Evolutionary conservation across 2,113 vertebrate species (phyloP).

Genomic region (Ploceus nigricollis): DNA sequence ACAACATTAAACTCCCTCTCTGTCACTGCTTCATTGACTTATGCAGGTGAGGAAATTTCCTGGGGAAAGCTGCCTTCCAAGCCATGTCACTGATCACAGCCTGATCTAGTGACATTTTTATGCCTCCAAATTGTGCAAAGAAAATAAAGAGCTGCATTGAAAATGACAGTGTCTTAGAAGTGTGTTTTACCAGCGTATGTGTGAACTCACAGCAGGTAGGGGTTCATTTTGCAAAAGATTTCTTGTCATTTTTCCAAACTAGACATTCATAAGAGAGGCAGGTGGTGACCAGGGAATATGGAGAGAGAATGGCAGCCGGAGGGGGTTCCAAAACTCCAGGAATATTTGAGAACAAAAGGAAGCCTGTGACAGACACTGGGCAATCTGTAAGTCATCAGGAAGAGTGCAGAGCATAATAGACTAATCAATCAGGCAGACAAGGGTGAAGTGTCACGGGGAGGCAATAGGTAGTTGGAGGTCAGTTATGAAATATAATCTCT

Average conservation of each 20-base stretch:
- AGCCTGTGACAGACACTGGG: neutral
- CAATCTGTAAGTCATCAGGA: conserved; percentile 34
- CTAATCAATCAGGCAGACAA: conserved; percentile 54
- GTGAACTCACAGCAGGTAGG: neutral
- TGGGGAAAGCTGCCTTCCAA: neutral
- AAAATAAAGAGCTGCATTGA: conserved; percentile 12
- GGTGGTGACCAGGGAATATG: neutral
- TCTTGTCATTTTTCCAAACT: neutral
- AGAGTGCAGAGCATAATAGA: conserved; percentile 1
- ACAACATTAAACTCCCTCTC: neutral
- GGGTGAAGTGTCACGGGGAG: conserved; percentile 23
- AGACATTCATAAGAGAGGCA: neutral
- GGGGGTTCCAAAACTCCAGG: neutral
- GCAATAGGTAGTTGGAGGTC: conserved; percentile 42
- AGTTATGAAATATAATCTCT: conserved; percentile 25
- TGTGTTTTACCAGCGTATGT: neutral
- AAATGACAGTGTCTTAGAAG: neutral
- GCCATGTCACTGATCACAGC: neutral
- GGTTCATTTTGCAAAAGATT: neutral
- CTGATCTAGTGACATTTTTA: neutral
- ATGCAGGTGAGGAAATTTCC: neutral
- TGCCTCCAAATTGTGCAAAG: conserved; percentile 1
- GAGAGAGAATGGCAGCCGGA: neutral
- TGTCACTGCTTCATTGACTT: neutral
- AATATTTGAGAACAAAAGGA: conserved; percentile 10